These are phyloP conservation scores for Nematostella vectensis DNA, from an alignment of 92 coral and sea anemone species.

Conservation along the genomic window DNA sequence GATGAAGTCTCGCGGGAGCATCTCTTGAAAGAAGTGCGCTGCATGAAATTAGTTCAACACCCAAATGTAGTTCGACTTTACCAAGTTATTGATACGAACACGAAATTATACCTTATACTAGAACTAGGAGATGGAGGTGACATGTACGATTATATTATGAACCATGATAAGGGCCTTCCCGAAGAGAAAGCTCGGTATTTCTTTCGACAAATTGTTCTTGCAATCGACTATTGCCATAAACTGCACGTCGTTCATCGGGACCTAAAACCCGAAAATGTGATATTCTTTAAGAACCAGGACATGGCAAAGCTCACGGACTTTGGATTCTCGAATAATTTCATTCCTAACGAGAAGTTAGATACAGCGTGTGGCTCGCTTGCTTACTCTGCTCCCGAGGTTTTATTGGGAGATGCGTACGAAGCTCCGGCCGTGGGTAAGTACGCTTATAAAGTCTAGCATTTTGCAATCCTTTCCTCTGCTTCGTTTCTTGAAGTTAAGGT, in stretches of 20 bases:
- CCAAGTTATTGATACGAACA: slow-evolving; percentile 95
- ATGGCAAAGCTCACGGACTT: slow-evolving; percentile 98
- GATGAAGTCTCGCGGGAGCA: slow-evolving; percentile 88
- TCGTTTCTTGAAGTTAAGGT: too few relatives aligned
- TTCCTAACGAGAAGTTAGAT: slow-evolving; percentile 93
- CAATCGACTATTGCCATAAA: slow-evolving; percentile 98
- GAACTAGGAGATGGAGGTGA: slow-evolving; percentile 99
- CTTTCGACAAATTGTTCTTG: slow-evolving; percentile 96
- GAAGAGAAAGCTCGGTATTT: slow-evolving; percentile 95
- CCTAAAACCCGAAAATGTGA: slow-evolving; percentile 97
- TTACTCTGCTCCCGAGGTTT: slow-evolving; percentile 96
- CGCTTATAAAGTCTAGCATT: too few relatives aligned
- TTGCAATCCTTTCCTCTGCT: too few relatives aligned
- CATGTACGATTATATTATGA: slow-evolving; percentile 98
- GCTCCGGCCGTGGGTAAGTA: slow-evolving; percentile 99
- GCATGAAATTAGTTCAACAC: slow-evolving; percentile 98
- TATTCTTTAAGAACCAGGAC: slow-evolving; percentile 89
- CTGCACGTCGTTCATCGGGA: slow-evolving; percentile 95
- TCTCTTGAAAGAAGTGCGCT: slow-evolving; percentile 89
- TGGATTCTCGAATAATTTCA: slow-evolving; percentile 92
- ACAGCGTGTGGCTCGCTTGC: slow-evolving; percentile 97
- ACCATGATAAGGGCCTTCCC: slow-evolving; percentile 82
- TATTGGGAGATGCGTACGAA: slow-evolving; percentile 95
- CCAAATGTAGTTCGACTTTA: slow-evolving; percentile 96
- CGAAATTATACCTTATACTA: slow-evolving; percentile 87